Evolutionary conservation across 2,888 invertebrate species (phyloP).

Genomic region (Eustalomyia histrio): DNA sequence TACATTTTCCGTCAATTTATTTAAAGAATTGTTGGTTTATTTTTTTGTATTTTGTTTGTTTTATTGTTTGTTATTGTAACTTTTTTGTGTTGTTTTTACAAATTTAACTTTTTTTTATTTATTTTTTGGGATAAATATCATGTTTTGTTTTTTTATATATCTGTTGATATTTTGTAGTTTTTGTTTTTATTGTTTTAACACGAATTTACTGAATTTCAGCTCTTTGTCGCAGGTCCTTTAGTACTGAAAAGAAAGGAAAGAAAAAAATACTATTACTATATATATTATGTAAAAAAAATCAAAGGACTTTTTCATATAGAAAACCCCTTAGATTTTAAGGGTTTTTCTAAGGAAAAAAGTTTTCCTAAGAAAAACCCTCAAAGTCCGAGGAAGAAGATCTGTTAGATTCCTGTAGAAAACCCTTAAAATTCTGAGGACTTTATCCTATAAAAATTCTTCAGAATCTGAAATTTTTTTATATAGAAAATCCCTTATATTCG

Average conservation of each 20-base stretch:
- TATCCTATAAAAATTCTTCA: too few relatives aligned
- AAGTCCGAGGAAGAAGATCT: too few relatives aligned
- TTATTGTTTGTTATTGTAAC: constrained; percentile 62
- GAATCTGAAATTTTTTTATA: too few relatives aligned
- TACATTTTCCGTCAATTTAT: constrained; percentile 57
- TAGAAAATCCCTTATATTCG: too few relatives aligned
- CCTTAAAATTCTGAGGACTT: too few relatives aligned
- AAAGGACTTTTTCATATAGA: too few relatives aligned
- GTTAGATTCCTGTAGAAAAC: too few relatives aligned
- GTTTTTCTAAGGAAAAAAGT: too few relatives aligned
- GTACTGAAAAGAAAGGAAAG: constrained; percentile 69
- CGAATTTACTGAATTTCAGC: constrained; percentile 78
- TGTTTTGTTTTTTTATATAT: constrained; percentile 65
- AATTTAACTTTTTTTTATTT: constrained; percentile 44
- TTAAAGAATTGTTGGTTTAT: constrained; percentile 61
- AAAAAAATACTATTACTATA: constrained; percentile 19
- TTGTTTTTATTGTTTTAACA: constrained; percentile 74
- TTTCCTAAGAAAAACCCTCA: too few relatives aligned
- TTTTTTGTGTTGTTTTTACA: constrained; percentile 61
- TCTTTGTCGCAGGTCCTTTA: constrained; percentile 77
- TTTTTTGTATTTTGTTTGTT: constrained; percentile 47
- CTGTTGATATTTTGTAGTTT: constrained; percentile 59
- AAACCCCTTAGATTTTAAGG: too few relatives aligned
- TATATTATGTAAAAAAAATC: too few relatives aligned
- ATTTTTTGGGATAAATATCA: constrained; percentile 69